Percentiles rank a stretch among this genome's conserved stretches.
phyloP scores from a whole-genome alignment of 2,888 invertebrate species.

The Leptothorax acervorum region DNA sequence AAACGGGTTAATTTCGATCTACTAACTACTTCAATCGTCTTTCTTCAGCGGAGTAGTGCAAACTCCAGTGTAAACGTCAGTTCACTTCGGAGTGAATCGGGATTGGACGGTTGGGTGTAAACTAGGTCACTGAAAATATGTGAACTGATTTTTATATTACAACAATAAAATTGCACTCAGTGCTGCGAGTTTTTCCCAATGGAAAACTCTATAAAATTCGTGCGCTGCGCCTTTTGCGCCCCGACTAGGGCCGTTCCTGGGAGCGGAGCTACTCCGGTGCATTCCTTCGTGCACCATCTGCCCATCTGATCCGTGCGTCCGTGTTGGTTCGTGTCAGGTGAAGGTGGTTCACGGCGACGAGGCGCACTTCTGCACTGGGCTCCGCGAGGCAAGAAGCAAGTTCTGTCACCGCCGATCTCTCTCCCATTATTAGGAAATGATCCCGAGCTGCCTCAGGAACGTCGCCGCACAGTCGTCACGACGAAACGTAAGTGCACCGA shows the following conservation, averaged over 20 bases:
- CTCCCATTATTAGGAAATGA: conserved; percentile 79
- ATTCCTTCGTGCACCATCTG: neutral
- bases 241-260: neutral
- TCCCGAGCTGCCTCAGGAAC: conserved; percentile 85
- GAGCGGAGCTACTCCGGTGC: neutral
- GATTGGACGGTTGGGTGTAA: no score
- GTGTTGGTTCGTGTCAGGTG: neutral
- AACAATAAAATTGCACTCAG: no score
- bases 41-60: no score
- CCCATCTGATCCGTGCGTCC: no score
- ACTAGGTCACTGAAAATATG: no score
- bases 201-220: neutral
- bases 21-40: no score
- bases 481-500: conserved; percentile 85
- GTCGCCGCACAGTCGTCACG: conserved; percentile 84
- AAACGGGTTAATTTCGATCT: no score
- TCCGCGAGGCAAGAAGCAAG: neutral
- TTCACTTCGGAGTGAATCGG: no score
- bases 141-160: no score
- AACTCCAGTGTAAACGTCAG: no score
- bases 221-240: neutral
- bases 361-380: neutral
- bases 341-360: neutral
- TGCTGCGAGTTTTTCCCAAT: no score
- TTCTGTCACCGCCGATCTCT: neutral